phyloP scores from a whole-genome alignment of 2,113 vertebrate genomes.

The Rhea americana region DNA sequence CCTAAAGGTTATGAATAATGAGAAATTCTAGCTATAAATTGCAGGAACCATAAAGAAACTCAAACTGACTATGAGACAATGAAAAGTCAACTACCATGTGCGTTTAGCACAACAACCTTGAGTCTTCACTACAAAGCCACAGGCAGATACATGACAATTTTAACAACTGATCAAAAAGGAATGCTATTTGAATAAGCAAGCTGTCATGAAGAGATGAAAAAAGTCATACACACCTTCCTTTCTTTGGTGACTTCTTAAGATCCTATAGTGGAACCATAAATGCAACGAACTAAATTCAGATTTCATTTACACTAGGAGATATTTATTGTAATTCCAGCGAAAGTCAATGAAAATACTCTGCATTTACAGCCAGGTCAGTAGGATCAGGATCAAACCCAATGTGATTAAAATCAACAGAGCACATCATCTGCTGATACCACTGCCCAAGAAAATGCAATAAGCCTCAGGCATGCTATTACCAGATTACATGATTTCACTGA shows the following conservation, averaged over 20 bases:
- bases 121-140: neutral
- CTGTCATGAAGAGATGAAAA: neutral
- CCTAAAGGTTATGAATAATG: constrained; percentile 4
- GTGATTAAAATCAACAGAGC: constrained; percentile 73
- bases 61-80: neutral
- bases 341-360: neutral
- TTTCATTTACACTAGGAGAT: neutral
- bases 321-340: neutral
- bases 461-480: constrained; percentile 66
- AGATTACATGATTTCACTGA: constrained; percentile 68
- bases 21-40: neutral
- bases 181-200: constrained; percentile 27
- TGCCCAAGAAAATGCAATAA: constrained; percentile 64
- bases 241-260: constrained; percentile 42
- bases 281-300: neutral
- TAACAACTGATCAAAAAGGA: constrained; percentile 2
- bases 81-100: neutral
- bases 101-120: neutral
- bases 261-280: constrained; percentile 6
- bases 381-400: constrained; percentile 21
- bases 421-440: constrained; percentile 62
- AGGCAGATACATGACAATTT: neutral
- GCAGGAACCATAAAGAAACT: neutral
- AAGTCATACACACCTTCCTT: constrained; percentile 22
- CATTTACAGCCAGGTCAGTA: neutral